phyloP scores from a whole-genome alignment of 2,797 vertebrate species.

The Crenuchus spilurus region DNA sequence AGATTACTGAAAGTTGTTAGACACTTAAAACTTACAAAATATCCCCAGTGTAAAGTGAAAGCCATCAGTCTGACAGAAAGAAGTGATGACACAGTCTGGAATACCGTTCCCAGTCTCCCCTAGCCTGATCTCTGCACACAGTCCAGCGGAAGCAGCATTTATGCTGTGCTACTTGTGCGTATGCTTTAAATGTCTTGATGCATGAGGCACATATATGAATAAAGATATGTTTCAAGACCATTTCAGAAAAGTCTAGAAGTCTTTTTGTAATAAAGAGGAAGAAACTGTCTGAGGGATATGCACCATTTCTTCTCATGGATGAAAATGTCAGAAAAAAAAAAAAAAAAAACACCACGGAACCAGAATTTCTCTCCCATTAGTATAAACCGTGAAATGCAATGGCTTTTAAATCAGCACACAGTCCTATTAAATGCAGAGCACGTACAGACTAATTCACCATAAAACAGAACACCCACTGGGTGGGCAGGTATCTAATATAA shows the following conservation, averaged over 20 bases:
- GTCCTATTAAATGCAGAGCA: conserved; percentile 41
- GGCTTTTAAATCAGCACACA: conserved; percentile 51
- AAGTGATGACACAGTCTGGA: not conserved
- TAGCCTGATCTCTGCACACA: not conserved
- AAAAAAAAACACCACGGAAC: conserved; percentile 40
- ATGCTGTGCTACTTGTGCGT: conserved; percentile 56
- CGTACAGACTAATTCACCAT: conserved; percentile 39
- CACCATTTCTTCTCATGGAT: conserved; percentile 16
- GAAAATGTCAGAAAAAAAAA: not conserved
- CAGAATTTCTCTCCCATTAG: conserved; percentile 1
- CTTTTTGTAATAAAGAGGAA: conserved; percentile 2
- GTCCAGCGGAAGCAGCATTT: conserved; percentile 13
- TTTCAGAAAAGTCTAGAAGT: conserved; percentile 40
- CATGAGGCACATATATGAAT: conserved; percentile 67
- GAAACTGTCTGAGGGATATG: conserved; percentile 1
- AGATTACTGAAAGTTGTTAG: not conserved
- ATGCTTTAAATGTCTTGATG: conserved; percentile 51
- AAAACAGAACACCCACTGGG: conserved; percentile 45
- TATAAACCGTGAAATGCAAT: conserved; percentile 18
- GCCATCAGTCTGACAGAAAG: not conserved
- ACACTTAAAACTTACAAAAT: not conserved
- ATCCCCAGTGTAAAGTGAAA: not conserved
- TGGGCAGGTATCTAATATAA: conserved; percentile 33
- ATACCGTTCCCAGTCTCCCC: not conserved
- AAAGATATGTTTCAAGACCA: conserved; percentile 55